Evolutionary conservation across 2,113 vertebrate genomes (phyloP).

Genomic region (Tragelaphus strepsiceros): DNA sequence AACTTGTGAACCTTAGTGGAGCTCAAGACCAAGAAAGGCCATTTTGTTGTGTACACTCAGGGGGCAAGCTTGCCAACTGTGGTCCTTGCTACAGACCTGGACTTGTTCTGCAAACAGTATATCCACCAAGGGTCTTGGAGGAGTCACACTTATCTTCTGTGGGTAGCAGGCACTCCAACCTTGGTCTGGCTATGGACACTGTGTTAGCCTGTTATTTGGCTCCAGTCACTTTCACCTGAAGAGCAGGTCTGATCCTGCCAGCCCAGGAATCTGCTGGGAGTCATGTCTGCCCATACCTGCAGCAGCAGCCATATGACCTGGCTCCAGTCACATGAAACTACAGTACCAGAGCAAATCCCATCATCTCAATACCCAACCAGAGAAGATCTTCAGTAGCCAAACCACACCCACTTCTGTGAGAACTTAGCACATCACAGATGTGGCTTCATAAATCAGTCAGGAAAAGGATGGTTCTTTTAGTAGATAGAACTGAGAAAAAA

Average conservation of each 20-base stretch:
- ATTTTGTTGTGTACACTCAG: background rate
- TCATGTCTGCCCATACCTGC: background rate
- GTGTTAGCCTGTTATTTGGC: background rate
- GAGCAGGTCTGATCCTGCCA: background rate
- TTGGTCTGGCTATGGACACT: background rate
- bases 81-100: background rate
- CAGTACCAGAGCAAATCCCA: background rate
- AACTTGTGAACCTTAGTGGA: background rate
- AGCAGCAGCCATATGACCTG: background rate
- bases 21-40: background rate
- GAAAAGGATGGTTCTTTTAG: background rate
- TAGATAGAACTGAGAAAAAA: background rate
- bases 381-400: background rate
- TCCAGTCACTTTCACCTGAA: background rate
- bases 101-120: background rate
- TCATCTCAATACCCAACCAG: background rate
- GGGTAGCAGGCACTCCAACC: background rate
- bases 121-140: background rate
- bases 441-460: background rate
- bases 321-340: background rate
- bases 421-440: background rate
- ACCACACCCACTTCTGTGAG: background rate
- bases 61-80: background rate
- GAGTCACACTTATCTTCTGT: background rate
- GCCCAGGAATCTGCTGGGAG: background rate